Percentiles rank a stretch among this genome's conserved stretches.
phyloP scores from a whole-genome alignment of 2,888 invertebrate genomes.

The Ophion costatus region DNA sequence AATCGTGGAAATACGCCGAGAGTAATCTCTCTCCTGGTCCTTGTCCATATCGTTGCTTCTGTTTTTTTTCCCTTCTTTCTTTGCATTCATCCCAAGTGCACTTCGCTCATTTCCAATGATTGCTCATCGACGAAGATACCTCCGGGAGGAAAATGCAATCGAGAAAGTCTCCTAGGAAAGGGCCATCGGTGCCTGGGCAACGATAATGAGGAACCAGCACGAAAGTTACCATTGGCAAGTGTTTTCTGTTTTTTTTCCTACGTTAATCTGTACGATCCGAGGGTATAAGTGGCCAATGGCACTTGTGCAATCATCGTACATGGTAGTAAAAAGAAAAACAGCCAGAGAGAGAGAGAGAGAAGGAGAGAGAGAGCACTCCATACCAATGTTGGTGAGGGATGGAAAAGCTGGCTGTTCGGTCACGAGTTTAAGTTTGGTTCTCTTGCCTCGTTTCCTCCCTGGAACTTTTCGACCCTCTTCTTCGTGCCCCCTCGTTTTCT shows the following conservation, averaged over 20 bases:
- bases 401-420: constrained; percentile 67
- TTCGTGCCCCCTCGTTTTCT: constrained; percentile 22
- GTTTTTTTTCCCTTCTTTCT: not conserved
- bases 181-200: too few relatives aligned
- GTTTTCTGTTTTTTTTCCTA: not conserved
- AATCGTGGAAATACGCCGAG: constrained; percentile 41
- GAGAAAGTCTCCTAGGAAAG: too few relatives aligned
- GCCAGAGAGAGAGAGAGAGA: not conserved
- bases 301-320: constrained; percentile 37
- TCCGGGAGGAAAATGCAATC: too few relatives aligned
- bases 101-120: too few relatives aligned
- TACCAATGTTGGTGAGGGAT: constrained; percentile 8
- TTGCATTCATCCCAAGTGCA: not conserved
- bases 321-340: constrained; percentile 15
- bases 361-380: constrained; percentile 37
- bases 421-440: constrained; percentile 70
- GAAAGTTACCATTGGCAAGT: too few relatives aligned
- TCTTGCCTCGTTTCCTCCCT: constrained; percentile 40
- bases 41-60: constrained; percentile 10
- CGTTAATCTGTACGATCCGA: constrained; percentile 31
- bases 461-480: constrained; percentile 28
- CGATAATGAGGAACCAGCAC: too few relatives aligned
- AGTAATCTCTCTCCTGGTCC: not conserved
- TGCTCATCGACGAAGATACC: too few relatives aligned
- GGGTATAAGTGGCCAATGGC: constrained; percentile 9